Evolutionary conservation across 2,888 invertebrate species (phyloP), one percentile per base, ranked within the genome.

Genomic region (Ferrisia virgata): DNA sequence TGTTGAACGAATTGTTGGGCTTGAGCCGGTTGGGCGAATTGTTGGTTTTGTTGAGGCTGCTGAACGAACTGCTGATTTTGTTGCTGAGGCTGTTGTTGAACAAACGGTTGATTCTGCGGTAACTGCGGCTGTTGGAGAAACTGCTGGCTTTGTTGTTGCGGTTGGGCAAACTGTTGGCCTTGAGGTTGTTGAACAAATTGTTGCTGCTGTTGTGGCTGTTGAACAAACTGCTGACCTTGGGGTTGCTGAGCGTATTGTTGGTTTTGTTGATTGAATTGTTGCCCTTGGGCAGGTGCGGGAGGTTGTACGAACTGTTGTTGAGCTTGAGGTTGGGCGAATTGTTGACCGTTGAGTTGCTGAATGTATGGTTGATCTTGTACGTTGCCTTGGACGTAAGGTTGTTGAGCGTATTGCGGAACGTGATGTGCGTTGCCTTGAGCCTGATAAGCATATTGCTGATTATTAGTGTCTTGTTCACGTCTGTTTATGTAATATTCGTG

Each of bases 241-340:
- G 86, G 33, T 69, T 87, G 88, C 28, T 53, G 53, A 8, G 5
- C 31, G 22, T 64, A n/a, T 13, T 33, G 64, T 6, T 58, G 47
- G 31, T 15, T 25, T 18, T 28, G 81, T n/a, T 31, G 81, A 1
- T n/a, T 33, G 25, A 43, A 31, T 13, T 64, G 33, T 1, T 86
- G 87, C 85, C 86, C 86, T 5, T 86, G 86, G 0, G 87, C 87
- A 5, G 84, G 86, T 43, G 79, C 3, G 18, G 69, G n/a, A n/a
- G 87, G 87, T 79, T 86, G 86, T 8, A 85, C 85, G 47, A 86
- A 86, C 47, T 87, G 87, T 8, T 47, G 47, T 47, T 88, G 88
- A 15, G 86, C 85, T 80, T 85, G 79, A 11, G 39, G 87, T 13
- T 79, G 82, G 33, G 22, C 81, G 58, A 25, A 85, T 15, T 86